Evolutionary conservation across 1,140 invertebrate genomes (phyloP).

Genomic region (Cyclina sinensis): DNA sequence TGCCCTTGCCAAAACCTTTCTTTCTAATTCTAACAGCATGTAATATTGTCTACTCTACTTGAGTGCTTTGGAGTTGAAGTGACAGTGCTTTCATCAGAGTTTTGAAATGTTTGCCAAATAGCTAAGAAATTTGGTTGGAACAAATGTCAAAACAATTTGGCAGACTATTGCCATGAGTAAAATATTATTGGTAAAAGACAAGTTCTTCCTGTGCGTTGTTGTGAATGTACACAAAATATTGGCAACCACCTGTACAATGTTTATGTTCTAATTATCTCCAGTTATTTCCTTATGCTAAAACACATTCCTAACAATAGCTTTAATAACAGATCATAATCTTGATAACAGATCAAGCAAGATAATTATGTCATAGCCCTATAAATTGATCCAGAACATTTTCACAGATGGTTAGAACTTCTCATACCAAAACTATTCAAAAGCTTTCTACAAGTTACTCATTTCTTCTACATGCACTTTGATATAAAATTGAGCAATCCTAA

Average conservation of each 20-base stretch:
- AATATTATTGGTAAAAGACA: conserved; percentile 4
- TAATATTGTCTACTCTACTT: neutral
- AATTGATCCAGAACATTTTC: too few relatives aligned
- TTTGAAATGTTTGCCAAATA: conserved; percentile 16
- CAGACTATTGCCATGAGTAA: neutral
- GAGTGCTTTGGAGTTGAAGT: neutral
- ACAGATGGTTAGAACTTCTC: too few relatives aligned
- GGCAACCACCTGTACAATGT: neutral
- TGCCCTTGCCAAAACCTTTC: neutral
- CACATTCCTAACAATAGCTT: too few relatives aligned
- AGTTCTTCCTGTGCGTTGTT: neutral
- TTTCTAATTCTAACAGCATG: neutral
- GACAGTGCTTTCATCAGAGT: neutral
- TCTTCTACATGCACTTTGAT: too few relatives aligned
- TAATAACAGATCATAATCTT: too few relatives aligned
- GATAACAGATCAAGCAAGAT: too few relatives aligned
- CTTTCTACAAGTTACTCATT: too few relatives aligned
- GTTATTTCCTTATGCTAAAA: too few relatives aligned
- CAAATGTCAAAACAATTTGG: conserved; percentile 16
- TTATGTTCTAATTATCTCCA: too few relatives aligned
- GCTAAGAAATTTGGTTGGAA: neutral
- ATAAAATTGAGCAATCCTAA: too few relatives aligned
- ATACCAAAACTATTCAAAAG: too few relatives aligned
- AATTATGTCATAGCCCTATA: too few relatives aligned
- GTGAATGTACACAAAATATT: conserved; percentile 1